Base-by-base conservation (phyloP, 2,113 vertebrate genomes). In the Podarcis raffonei region DNA sequence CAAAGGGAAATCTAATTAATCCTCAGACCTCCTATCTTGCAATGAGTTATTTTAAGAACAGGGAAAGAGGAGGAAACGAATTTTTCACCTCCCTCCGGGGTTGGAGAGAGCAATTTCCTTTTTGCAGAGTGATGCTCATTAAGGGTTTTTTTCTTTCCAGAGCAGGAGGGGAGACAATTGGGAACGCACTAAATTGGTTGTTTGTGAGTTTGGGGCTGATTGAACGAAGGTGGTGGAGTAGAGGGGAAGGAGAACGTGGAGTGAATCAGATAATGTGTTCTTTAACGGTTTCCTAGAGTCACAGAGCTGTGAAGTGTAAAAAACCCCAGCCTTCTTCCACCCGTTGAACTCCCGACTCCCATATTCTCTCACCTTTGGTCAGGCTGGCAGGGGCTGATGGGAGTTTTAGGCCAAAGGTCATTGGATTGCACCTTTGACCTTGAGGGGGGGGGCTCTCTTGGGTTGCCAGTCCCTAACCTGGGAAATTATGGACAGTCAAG, bases 1-100 rank as follows among this genome's bases (percentile, higher is more conserved):
- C 37, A 83, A 53, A 68, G 35, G 6, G 7, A 39, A 3, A n/a
- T 81, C 42, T 89, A 68, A 79, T 53, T n/a, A 23, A n/a, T 7
- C 42, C 13, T 18, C n/a, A 53, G 48, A 53, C 48, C 48, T 53
- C 25, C 32, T 20, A 32, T 59, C 42, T 80, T 59, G 42, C 15
- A 9, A 79, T 79, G 62, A 37, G 32, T 79, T 83, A 57, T 71
- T 80, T 84, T 69, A 35, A 18, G 18, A 25, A 30, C 32, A 30
- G 53, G 53, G 53, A 18, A 39, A 85, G 32, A 79, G 74, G 22
- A 79, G 59, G 81, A 84, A 84, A 89, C 57, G 66, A 57, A n/a
- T 39, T 27, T 71, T 53, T 2, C 37, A n/a, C 20, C 27, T n/a
- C 35, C 32, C 23, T 42, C 32, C 9, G 1, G 39, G 20, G 25